A percentile compares a stretch with the other conserved stretches of the same genome.
Evolutionary conservation across 2,797 vertebrate species (phyloP).

Genomic region (Pteronotus mesoamericanus): DNA sequence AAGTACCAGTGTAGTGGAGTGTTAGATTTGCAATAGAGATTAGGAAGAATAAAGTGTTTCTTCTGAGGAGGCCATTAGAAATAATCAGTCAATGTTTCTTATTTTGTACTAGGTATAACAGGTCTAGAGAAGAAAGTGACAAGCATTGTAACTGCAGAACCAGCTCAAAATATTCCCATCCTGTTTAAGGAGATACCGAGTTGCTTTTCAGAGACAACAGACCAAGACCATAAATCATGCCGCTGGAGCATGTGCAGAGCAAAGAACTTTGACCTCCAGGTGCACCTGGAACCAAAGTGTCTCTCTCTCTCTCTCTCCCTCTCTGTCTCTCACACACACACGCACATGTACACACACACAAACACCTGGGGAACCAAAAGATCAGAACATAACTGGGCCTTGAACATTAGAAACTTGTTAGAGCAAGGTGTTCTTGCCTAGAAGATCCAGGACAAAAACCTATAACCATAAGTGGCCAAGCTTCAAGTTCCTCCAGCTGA

Average conservation of each 20-base stretch:
- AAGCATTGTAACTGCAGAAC: background rate
- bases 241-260: background rate
- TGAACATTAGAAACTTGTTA: background rate
- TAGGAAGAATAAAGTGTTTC: background rate
- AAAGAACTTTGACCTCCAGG: background rate
- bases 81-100: background rate
- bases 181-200: background rate
- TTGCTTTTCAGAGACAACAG: background rate
- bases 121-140: background rate
- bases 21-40: background rate
- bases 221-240: background rate
- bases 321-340: too few species aligned
- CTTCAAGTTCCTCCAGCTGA: background rate
- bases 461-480: background rate
- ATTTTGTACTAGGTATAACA: background rate
- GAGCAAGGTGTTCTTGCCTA: background rate
- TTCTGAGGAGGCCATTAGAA: background rate
- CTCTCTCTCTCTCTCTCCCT: accelerated
- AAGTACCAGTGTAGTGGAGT: background rate
- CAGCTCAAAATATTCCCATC: background rate
- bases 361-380: background rate
- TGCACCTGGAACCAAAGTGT: background rate
- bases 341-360: background rate
- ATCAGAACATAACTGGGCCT: background rate
- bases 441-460: background rate